These are phyloP conservation scores for Sipha maydis DNA, from an alignment of 2,888 invertebrate species.

Conservation along the genomic window DNA sequence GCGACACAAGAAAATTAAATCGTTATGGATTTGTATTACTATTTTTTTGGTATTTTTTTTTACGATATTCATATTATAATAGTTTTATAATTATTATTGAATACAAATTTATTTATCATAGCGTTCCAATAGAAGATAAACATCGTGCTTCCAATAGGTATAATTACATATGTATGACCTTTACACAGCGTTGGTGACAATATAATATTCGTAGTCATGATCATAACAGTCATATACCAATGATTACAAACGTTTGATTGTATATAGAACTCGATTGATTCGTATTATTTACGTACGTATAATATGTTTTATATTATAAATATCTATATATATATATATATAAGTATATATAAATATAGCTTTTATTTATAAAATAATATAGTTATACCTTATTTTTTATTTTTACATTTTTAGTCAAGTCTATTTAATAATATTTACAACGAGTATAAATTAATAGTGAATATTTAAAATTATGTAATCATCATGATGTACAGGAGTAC, in stretches of 20 bases:
- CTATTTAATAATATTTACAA: neutral
- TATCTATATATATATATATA: too few species aligned
- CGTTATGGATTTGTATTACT: neutral
- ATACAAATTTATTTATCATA: neutral
- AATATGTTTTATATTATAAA: neutral
- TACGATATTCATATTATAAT: neutral
- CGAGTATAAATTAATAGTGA: neutral
- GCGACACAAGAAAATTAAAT: neutral
- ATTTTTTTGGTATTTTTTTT: slow-evolving; percentile 9
- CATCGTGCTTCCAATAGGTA: neutral
- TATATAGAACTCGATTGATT: neutral
- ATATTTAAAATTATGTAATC: neutral
- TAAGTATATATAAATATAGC: too few species aligned
- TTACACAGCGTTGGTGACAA: neutral
- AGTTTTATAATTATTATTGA: slow-evolving; percentile 6
- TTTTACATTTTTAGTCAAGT: slow-evolving; percentile 10
- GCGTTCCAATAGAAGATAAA: neutral
- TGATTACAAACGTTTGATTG: neutral
- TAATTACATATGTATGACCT: neutral
- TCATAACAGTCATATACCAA: neutral
- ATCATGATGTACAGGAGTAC: neutral
- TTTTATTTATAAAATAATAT: neutral
- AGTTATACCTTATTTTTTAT: neutral
- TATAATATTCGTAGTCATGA: neutral
- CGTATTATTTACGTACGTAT: neutral